phyloP scores from a whole-genome alignment of 2,113 vertebrate species.

The Hyperopisus bebe region DNA sequence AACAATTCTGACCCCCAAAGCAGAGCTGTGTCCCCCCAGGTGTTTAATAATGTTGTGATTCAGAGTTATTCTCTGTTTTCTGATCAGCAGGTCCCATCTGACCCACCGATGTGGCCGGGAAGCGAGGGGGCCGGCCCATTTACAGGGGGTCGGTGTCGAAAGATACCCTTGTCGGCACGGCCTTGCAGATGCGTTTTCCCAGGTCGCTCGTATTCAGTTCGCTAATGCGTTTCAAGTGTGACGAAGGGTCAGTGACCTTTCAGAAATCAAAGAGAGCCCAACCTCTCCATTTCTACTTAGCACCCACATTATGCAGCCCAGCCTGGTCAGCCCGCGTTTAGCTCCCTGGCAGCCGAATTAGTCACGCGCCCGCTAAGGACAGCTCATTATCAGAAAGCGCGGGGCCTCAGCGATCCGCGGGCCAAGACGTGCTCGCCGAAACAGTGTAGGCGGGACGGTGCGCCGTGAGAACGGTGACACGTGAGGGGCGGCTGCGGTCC shows the following conservation, averaged over 20 bases:
- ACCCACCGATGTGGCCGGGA: neutral
- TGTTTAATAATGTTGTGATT: neutral
- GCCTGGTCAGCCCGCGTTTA: neutral
- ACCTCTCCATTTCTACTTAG: neutral
- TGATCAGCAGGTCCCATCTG: neutral
- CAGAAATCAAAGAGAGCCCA: constrained; percentile 6
- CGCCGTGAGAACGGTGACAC: neutral
- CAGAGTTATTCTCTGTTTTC: neutral
- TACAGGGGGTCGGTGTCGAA: neutral
- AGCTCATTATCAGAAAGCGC: neutral
- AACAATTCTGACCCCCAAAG: neutral
- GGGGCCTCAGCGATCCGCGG: neutral
- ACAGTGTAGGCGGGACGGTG: neutral
- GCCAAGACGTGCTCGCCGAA: too few relatives aligned
- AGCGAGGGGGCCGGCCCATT: neutral
- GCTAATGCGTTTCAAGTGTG: constrained; percentile 28
- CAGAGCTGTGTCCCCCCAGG: neutral
- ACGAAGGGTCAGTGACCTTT: constrained; percentile 19
- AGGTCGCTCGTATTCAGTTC: neutral
- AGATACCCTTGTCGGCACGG: neutral
- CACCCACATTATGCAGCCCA: neutral
- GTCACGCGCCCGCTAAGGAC: neutral
- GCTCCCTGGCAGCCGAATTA: neutral
- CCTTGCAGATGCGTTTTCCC: neutral
- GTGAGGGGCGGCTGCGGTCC: neutral